These are phyloP conservation scores for Caenorhabditis briggsae DNA, from an alignment of 1,140 invertebrate species.

Conservation along the genomic window DNA sequence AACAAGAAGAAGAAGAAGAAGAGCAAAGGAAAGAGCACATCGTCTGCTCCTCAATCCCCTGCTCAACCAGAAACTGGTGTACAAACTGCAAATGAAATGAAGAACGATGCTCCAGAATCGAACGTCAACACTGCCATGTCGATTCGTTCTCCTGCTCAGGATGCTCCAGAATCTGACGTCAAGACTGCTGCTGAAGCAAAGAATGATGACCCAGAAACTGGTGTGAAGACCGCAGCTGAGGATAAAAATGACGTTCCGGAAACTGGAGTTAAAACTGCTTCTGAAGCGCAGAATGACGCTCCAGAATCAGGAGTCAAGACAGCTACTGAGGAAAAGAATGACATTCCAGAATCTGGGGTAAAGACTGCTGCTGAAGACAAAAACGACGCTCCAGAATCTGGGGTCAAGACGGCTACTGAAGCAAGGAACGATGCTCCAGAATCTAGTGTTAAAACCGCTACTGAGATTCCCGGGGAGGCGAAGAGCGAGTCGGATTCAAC, in stretches of 20 bases:
- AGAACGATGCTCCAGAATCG: conserved; percentile 44
- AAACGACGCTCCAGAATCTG: background rate
- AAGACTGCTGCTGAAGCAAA: conserved; percentile 13
- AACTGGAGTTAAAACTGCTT: conserved; percentile 19
- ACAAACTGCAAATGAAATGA: background rate
- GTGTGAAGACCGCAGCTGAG: background rate
- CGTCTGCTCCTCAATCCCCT: background rate
- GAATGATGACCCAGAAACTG: conserved; percentile 12
- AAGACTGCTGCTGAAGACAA: background rate
- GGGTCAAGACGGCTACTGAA: background rate
- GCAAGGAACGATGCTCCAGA: too few relatives aligned
- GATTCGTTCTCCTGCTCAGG: background rate
- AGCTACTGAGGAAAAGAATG: background rate
- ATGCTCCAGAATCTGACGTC: background rate
- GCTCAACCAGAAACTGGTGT: conserved; percentile 19
- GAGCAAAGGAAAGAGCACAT: background rate
- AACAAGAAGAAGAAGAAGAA: conserved; percentile 37
- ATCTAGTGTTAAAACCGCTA: too few relatives aligned
- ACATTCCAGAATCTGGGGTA: background rate
- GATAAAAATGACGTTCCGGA: conserved; percentile 3
- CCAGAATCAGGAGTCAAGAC: conserved; percentile 24
- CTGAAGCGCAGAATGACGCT: background rate
- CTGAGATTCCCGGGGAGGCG: too few relatives aligned
- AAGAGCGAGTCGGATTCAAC: too few relatives aligned
- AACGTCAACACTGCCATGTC: conserved; percentile 32